Evolutionary conservation across 2,113 vertebrate species (phyloP), one percentile per base, ranked within the genome.

Genomic region (Rhea pennata): DNA sequence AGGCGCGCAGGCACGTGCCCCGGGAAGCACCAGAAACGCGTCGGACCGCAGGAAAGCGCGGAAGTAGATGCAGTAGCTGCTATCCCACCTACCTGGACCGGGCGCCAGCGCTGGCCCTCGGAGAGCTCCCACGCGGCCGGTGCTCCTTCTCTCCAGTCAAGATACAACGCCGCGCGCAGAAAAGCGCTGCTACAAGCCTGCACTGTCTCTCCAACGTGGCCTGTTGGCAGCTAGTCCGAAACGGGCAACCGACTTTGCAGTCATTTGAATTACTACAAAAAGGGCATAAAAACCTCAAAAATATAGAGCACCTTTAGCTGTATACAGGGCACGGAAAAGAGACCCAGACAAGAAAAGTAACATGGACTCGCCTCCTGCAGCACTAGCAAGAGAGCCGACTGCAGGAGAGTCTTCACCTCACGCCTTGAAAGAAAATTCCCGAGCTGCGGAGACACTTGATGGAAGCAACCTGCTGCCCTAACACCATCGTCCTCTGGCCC

Each of bases 11-110:
- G 15, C 1, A 5, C 50, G 48, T 2, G 6, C 48, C 62, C 50
- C 1, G 1, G 73, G 53, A 58, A 21, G 59, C 33, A 4, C 48
- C 79, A 31, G 36, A 5, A 14, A 10, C 0, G 2, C 4, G 36
- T 19, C 48, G 21, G 65, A 19, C 2, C 2, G 10, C 0, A 4
- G 61, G 5, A 20, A 22, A 64, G 44, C 0, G 50, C 10, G 58
- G 73, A 3, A 66, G 19, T 1, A 7, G 69, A 21, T 5, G 61
- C 4, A 14, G 23, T 1, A 36, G 53, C 59, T 12, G 59, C 10
- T 19, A 6, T 48, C 84, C 33, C 91, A 58, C 51, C 74, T 11
- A n/a, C 79, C 87, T 62, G 58, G 44, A 0, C 36, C 27, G 56
- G 20, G 51, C 69, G 73, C 33, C 14, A 6, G 78, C 42, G 8